Percentiles rank a stretch among this genome's conserved stretches.
These are phyloP conservation scores for Notechis scutatus DNA, from an alignment of 2,113 vertebrate species.

Conservation along the genomic window DNA sequence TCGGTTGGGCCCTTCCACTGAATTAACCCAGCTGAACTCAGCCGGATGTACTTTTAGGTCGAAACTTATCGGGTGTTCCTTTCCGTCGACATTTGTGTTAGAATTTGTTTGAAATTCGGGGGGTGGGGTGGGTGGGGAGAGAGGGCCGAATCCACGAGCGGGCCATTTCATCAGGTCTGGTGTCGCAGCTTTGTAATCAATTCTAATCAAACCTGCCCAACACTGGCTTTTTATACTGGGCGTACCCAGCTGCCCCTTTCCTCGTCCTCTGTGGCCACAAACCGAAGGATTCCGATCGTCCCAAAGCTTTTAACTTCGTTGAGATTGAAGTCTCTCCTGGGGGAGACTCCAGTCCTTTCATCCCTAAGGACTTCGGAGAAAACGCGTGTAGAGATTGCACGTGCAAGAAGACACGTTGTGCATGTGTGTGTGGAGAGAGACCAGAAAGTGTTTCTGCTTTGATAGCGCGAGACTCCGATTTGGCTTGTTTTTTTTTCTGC, in stretches of 20 bases:
- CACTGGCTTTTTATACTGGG: background rate
- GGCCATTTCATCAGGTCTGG: background rate
- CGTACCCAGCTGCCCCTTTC: background rate
- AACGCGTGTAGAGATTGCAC: background rate
- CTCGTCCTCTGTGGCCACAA: background rate
- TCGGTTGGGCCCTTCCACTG: background rate
- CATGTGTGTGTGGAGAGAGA: too few species aligned
- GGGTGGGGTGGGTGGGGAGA: accelerated
- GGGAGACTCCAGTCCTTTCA: too few species aligned
- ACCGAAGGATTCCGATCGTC: background rate
- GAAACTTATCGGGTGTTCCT: background rate
- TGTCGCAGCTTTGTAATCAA: background rate
- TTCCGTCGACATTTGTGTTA: background rate
- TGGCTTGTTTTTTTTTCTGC: background rate
- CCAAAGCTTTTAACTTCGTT: background rate
- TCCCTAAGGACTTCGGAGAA: background rate
- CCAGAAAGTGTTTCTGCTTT: background rate
- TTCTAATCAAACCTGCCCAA: background rate
- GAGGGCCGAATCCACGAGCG: background rate
- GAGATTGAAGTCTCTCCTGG: background rate
- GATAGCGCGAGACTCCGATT: background rate
- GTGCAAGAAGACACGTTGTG: background rate
- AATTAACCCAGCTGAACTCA: background rate
- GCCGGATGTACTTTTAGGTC: background rate
- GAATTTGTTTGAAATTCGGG: background rate